Conservation (phyloP, 2,797 vertebrate species). For the Catamblyrhynchus diadema region DNA sequence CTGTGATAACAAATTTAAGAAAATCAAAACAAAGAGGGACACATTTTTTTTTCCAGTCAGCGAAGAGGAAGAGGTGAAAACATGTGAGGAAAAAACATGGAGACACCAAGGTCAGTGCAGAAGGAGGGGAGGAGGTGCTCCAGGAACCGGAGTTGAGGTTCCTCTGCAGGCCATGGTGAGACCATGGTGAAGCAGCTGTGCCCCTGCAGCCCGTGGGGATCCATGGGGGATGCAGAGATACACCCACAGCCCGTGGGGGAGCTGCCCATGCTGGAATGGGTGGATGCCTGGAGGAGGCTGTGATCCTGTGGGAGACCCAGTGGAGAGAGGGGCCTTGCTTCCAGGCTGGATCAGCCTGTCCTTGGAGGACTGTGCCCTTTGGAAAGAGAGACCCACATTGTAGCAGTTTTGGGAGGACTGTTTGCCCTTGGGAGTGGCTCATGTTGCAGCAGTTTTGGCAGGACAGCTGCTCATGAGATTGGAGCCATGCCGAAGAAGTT, state of each 20-base stretch:
- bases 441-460: background rate
- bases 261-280: accelerated
- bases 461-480: background rate
- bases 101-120: background rate
- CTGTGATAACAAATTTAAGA: background rate
- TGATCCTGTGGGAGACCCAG: background rate
- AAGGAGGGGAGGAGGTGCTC: background rate
- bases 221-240: background rate
- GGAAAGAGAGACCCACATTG: background rate
- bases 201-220: background rate
- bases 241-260: accelerated
- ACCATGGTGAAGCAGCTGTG: background rate
- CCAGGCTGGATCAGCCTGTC: background rate
- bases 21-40: background rate
- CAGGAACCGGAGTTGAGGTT: accelerated
- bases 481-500: background rate
- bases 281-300: background rate
- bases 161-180: accelerated
- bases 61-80: background rate
- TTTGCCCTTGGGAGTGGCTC: background rate
- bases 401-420: background rate
- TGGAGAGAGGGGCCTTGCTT: background rate
- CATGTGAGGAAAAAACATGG: background rate
- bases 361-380: accelerated
- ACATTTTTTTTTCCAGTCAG: background rate